phyloP scores from a whole-genome alignment of 2,888 invertebrate genomes.

The Neoascia interrupta region DNA sequence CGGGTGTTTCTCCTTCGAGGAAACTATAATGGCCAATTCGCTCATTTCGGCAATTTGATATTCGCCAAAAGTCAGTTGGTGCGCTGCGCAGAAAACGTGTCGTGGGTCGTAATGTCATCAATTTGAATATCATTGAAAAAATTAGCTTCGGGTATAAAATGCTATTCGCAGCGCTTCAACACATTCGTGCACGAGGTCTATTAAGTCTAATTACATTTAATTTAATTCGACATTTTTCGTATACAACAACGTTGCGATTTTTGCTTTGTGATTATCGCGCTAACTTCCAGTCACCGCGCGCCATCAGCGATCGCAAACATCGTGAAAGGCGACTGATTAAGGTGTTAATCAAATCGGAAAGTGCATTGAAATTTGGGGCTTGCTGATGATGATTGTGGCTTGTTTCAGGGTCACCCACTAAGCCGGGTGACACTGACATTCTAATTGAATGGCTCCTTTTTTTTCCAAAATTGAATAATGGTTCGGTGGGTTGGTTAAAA shows the following conservation, averaged over 20 bases:
- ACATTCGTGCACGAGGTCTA: conserved; percentile 12
- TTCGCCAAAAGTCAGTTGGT: conserved; percentile 13
- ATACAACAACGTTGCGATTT: conserved; percentile 1
- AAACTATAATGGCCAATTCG: conserved; percentile 2
- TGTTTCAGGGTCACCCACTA: too few relatives aligned
- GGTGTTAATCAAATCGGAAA: conserved; percentile 19
- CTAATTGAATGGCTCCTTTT: too few relatives aligned
- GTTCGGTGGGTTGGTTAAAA: too few relatives aligned
- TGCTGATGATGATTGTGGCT: background rate
- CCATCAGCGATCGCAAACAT: background rate
- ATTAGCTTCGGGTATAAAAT: conserved; percentile 5
- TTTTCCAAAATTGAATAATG: too few relatives aligned
- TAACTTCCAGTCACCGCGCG: background rate
- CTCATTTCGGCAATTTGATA: conserved; percentile 38
- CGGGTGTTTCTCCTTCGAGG: conserved; percentile 11
- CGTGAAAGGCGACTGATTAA: background rate
- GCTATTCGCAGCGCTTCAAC: conserved; percentile 3
- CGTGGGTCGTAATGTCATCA: conserved; percentile 56
- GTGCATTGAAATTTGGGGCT: conserved; percentile 1
- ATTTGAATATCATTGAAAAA: conserved; percentile 23
- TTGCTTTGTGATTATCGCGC: conserved; percentile 32
- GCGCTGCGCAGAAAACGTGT: conserved; percentile 40
- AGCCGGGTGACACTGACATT: too few relatives aligned
- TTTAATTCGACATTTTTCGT: conserved; percentile 30
- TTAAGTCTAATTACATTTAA: conserved; percentile 47